A percentile compares a stretch with the other conserved stretches of the same genome.
These are phyloP conservation scores for Eupsilia transversa DNA, from an alignment of 2,888 invertebrate species.

Conservation along the genomic window DNA sequence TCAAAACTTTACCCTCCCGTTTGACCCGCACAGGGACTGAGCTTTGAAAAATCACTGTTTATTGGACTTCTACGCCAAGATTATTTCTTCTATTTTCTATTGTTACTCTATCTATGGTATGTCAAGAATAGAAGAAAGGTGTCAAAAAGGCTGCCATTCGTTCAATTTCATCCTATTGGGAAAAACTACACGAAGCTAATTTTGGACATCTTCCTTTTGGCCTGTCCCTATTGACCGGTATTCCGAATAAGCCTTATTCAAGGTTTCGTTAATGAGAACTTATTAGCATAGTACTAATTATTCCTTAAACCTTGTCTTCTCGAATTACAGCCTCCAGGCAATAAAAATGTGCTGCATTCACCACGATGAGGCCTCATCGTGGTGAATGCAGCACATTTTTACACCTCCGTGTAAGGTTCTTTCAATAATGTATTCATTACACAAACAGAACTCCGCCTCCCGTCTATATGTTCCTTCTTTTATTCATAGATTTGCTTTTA, in stretches of 20 bases:
- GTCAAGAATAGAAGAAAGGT: background rate
- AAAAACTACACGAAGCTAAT: background rate
- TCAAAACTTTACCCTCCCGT: background rate
- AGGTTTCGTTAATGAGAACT: background rate
- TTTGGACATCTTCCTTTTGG: background rate
- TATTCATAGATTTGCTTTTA: conserved; percentile 30
- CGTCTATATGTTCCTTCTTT: conserved; percentile 11
- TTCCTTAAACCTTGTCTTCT: no score
- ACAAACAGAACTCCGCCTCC: conserved; percentile 10
- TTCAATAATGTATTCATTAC: conserved; percentile 52
- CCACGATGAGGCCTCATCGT: no score
- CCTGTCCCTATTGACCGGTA: background rate
- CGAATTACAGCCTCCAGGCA: conserved; percentile 1
- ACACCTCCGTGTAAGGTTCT: conserved; percentile 16
- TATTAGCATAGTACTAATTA: no score
- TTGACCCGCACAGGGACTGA: background rate
- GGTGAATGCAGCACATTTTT: conserved; percentile 15
- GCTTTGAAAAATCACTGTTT: background rate
- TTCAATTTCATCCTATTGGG: background rate
- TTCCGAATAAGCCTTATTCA: background rate
- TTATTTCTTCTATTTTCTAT: background rate
- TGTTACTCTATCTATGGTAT: background rate
- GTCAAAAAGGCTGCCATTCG: background rate
- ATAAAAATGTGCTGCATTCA: no score
- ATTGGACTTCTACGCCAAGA: background rate